Percentiles rank a stretch among this genome's conserved stretches.
Evolutionary conservation across 1,140 invertebrate species (phyloP).

Genomic region (Limonius californicus): DNA sequence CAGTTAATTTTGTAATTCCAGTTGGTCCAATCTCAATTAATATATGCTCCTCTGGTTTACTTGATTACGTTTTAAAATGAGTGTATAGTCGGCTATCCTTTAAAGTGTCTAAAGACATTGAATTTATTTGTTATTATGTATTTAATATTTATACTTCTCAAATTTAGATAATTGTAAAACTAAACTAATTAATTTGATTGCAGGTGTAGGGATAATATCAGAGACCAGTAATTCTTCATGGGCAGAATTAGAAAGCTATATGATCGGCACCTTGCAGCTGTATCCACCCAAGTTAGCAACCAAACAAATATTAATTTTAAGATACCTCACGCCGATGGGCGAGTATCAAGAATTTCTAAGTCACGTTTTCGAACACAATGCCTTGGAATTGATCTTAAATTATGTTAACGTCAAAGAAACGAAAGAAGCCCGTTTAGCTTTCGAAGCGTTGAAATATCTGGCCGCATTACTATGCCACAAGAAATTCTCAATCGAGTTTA

Average conservation of each 20-base stretch:
- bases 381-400: slow-evolving; percentile 81
- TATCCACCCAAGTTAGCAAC: slow-evolving; percentile 83
- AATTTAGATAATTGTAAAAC: too few species aligned
- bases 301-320: slow-evolving; percentile 85
- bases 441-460: slow-evolving; percentile 92
- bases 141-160: too few species aligned
- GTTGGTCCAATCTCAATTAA: too few species aligned
- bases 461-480: slow-evolving; percentile 93
- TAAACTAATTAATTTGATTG: too few species aligned
- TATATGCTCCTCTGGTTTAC: too few species aligned
- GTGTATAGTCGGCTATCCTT: too few species aligned
- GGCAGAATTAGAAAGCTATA: slow-evolving; percentile 83
- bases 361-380: slow-evolving; percentile 88
- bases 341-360: slow-evolving; percentile 96
- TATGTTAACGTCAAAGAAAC: slow-evolving; percentile 89
- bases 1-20: too few species aligned
- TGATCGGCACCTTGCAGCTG: slow-evolving; percentile 78
- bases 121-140: too few species aligned
- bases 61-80: too few species aligned
- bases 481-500: slow-evolving; percentile 95
- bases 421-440: slow-evolving; percentile 85
- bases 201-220: not conserved
- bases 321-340: slow-evolving; percentile 91
- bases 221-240: slow-evolving; percentile 76
- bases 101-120: too few species aligned